Evolutionary conservation across 2,113 vertebrate genomes (phyloP).

Genomic region (Xiphophorus couchianus): DNA sequence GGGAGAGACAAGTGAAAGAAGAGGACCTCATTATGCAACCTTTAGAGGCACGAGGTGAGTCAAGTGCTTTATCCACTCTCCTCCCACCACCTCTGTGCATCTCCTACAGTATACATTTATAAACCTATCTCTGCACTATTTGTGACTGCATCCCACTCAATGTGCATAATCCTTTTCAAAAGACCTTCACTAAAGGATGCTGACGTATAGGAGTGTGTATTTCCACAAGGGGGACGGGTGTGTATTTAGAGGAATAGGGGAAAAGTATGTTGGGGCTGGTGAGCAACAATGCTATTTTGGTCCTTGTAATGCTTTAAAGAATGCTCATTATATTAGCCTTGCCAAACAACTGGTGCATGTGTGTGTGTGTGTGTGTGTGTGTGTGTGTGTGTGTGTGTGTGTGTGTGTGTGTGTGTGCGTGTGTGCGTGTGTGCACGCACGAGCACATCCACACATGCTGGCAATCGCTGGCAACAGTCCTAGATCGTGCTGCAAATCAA

Average conservation of each 20-base stretch:
- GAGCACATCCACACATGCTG: slow-evolving; percentile 17
- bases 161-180: slow-evolving; percentile 63
- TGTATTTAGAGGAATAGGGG: slow-evolving; percentile 3
- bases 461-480: slow-evolving; percentile 40
- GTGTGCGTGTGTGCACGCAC: not conserved
- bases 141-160: slow-evolving; percentile 62
- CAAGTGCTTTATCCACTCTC: slow-evolving; percentile 68
- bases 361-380: not conserved
- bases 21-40: slow-evolving; percentile 74
- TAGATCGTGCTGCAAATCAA: slow-evolving; percentile 42
- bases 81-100: slow-evolving; percentile 64
- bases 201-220: slow-evolving; percentile 45
- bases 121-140: slow-evolving; percentile 68
- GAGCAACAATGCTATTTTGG: slow-evolving; percentile 56
- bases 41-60: slow-evolving; percentile 72
- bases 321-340: slow-evolving; percentile 60
- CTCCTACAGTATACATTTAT: slow-evolving; percentile 64
- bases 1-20: slow-evolving; percentile 41
- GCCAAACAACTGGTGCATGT: slow-evolving; percentile 55
- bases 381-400: not conserved
- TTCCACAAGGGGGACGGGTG: slow-evolving; percentile 29
- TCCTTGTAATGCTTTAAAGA: slow-evolving; percentile 53
- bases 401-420: not conserved
- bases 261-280: slow-evolving; percentile 7
- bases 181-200: slow-evolving; percentile 47